Evolutionary conservation across 2,888 invertebrate species (phyloP).

Genomic region (Tetramorium bicarinatum): DNA sequence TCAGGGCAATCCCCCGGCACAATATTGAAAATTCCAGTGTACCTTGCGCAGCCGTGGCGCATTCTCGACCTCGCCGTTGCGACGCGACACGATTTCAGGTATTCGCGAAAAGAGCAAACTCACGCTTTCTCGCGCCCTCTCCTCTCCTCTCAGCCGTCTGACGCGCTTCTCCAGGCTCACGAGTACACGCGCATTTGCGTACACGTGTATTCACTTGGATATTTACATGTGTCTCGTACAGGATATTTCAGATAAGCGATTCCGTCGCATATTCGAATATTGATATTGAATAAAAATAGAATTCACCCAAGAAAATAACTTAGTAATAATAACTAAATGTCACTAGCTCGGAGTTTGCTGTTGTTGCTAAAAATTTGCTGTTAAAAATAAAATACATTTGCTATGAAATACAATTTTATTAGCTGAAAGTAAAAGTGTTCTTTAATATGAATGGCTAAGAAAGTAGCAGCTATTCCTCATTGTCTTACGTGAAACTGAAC

Average conservation of each 20-base stretch:
- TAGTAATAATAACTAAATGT: no score
- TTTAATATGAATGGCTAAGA: no score
- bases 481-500: no score
- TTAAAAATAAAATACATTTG: no score
- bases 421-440: no score
- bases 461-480: no score
- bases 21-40: conserved; percentile 83
- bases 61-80: conserved; percentile 65
- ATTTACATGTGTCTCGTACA: not conserved
- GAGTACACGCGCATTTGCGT: not conserved
- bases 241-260: not conserved
- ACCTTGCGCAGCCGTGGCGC: conserved; percentile 58
- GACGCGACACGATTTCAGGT: conserved; percentile 79
- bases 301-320: not conserved
- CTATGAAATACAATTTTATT: no score
- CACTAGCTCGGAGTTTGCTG: no score
- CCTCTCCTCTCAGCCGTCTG: not conserved
- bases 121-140: conserved; percentile 53
- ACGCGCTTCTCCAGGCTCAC: not conserved
- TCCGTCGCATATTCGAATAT: not conserved
- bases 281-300: not conserved
- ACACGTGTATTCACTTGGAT: not conserved
- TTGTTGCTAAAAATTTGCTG: no score
- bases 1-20: conserved; percentile 78
- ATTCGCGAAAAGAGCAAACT: conserved; percentile 75